phyloP scores from a whole-genome alignment of 2,797 vertebrate genomes.

The Delichon dasypus region DNA sequence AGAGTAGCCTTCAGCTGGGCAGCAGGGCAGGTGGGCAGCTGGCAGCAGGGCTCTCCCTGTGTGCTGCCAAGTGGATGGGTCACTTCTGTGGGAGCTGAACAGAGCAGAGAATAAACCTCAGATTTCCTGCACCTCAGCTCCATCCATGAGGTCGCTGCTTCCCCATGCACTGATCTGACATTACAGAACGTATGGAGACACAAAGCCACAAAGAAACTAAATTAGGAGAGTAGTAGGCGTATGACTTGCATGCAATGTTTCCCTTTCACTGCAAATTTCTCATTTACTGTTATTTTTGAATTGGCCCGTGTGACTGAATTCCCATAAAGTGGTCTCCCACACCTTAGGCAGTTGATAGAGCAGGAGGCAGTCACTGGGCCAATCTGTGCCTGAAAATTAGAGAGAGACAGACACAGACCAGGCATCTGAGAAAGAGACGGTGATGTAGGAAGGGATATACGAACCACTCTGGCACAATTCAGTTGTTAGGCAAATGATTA shows the following conservation, averaged over 20 bases:
- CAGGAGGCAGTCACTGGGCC: neutral
- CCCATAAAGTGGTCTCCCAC: conserved; percentile 46
- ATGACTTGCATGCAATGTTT: conserved; percentile 44
- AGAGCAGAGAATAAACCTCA: conserved; percentile 19
- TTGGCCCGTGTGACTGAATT: conserved; percentile 31
- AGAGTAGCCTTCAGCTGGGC: neutral
- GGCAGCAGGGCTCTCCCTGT: rapidly evolving
- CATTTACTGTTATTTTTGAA: conserved; percentile 54
- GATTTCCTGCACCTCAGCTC: neutral
- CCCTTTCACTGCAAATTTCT: conserved; percentile 62
- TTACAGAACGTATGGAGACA: neutral
- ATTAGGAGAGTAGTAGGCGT: conserved; percentile 49
- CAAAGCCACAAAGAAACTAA: conserved; percentile 60
- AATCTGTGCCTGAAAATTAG: conserved; percentile 31
- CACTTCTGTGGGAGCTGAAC: rapidly evolving
- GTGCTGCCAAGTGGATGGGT: neutral
- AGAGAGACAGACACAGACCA: neutral
- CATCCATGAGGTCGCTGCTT: neutral
- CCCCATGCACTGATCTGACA: conserved; percentile 26
- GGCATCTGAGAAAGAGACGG: neutral
- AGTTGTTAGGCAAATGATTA: conserved; percentile 61
- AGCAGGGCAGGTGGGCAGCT: rapidly evolving
- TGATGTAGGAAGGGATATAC: neutral
- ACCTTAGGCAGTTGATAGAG: conserved; percentile 39
- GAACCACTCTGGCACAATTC: conserved; percentile 42